phyloP scores from a whole-genome alignment of 2,113 vertebrate genomes.

The Tupaia chinensis region DNA sequence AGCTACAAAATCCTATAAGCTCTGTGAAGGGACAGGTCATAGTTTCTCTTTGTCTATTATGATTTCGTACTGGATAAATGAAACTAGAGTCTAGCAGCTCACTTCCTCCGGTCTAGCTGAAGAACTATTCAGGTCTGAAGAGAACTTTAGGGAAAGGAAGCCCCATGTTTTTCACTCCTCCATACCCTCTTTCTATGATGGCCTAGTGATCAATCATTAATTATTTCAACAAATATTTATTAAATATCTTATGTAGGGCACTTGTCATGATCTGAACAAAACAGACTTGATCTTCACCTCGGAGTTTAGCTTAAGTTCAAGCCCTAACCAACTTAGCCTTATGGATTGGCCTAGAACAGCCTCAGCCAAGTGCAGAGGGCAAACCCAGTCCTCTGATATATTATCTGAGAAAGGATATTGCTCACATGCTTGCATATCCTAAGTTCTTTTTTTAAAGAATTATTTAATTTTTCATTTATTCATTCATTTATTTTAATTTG shows the following conservation, averaged over 20 bases:
- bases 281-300: constrained; percentile 4
- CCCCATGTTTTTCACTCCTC: background rate
- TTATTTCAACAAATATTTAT: constrained; percentile 39
- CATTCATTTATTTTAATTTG: too few species aligned
- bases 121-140: background rate
- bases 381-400: background rate
- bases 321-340: background rate
- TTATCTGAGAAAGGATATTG: constrained; percentile 18
- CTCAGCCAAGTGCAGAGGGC: background rate
- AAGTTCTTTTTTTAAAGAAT: background rate
- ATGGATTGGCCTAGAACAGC: background rate
- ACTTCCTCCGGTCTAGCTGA: background rate
- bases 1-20: background rate
- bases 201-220: constrained; percentile 15
- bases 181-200: background rate
- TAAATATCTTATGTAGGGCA: background rate
- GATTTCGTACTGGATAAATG: background rate
- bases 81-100: background rate
- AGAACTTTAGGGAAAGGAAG: constrained; percentile 5
- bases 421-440: background rate
- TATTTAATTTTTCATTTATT: too few species aligned
- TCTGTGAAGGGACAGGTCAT: background rate
- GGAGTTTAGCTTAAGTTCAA: background rate
- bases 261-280: constrained; percentile 9
- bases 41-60: background rate